Evolutionary conservation across 2,113 vertebrate genomes (phyloP).

Genomic region (Leptodactylus fuscus): DNA sequence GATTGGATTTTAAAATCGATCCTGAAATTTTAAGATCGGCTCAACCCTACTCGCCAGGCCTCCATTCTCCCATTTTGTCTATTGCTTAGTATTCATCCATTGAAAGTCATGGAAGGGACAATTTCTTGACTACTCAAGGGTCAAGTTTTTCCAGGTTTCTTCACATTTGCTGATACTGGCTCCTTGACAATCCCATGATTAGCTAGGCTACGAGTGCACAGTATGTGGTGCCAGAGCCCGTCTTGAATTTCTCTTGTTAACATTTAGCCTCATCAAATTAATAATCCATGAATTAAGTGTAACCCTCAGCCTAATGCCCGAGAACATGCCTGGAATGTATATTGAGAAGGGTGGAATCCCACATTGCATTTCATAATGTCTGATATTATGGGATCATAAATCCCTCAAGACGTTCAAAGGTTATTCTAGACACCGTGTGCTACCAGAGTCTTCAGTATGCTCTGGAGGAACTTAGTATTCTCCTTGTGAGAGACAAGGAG

Average conservation of each 20-base stretch:
- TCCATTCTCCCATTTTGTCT: no score
- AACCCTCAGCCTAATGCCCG: slow-evolving; percentile 29
- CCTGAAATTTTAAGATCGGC: no score
- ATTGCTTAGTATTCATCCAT: no score
- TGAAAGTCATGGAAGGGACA: neutral
- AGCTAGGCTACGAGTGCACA: neutral
- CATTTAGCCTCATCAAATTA: slow-evolving; percentile 54
- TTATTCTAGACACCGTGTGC: neutral
- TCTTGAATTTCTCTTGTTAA: slow-evolving; percentile 55
- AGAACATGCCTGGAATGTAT: slow-evolving; percentile 47
- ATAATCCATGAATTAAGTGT: slow-evolving; percentile 57
- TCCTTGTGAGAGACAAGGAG: neutral
- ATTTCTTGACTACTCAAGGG: neutral
- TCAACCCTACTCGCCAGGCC: no score
- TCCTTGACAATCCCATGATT: neutral
- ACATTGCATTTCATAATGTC: slow-evolving; percentile 34
- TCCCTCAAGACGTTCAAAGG: slow-evolving; percentile 19
- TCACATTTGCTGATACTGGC: neutral
- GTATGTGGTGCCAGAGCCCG: slow-evolving; percentile 33
- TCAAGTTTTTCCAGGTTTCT: neutral
- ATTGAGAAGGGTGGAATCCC: slow-evolving; percentile 45
- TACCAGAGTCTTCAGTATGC: neutral
- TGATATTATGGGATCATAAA: slow-evolving; percentile 25
- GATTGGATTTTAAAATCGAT: no score
- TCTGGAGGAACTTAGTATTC: neutral